Percentiles rank a stretch among this genome's conserved stretches.
Evolutionary conservation across 2,113 vertebrate species (phyloP).

Genomic region (Dolichallabes microphthalmus): DNA sequence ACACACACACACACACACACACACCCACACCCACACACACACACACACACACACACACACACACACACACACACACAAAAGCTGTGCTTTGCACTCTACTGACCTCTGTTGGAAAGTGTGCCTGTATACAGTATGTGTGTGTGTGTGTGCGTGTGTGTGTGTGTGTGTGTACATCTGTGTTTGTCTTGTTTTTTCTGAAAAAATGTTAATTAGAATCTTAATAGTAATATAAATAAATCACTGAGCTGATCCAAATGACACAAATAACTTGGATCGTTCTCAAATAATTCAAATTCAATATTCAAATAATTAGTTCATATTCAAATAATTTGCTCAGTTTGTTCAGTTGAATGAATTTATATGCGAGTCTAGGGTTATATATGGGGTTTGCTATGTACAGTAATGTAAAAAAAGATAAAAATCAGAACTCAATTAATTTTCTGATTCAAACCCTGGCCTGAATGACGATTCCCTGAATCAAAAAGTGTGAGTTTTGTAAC

Average conservation of each 20-base stretch:
- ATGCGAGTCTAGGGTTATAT: too few species aligned
- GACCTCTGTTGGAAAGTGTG: background rate
- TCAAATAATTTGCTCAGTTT: background rate
- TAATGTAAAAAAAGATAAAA: background rate
- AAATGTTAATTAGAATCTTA: background rate
- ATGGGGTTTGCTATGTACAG: background rate
- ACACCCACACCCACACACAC: constrained; percentile 2
- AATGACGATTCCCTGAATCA: background rate
- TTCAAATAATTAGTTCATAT: too few species aligned
- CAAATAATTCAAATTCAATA: too few species aligned
- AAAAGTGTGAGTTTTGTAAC: background rate
- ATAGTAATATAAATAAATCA: background rate
- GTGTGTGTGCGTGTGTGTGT: background rate
- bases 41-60: background rate
- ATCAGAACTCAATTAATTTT: background rate
- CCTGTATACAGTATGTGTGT: background rate
- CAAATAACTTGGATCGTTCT: background rate
- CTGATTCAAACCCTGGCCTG: background rate
- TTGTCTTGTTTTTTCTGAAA: background rate
- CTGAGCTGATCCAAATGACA: background rate
- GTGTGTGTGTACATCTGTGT: background rate
- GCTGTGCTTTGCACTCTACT: background rate
- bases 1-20: constrained; percentile 17
- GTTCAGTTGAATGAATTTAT: background rate
- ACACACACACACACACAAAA: background rate